These are phyloP conservation scores for Mobula birostris DNA, from an alignment of 2,113 vertebrate species.

Conservation along the genomic window DNA sequence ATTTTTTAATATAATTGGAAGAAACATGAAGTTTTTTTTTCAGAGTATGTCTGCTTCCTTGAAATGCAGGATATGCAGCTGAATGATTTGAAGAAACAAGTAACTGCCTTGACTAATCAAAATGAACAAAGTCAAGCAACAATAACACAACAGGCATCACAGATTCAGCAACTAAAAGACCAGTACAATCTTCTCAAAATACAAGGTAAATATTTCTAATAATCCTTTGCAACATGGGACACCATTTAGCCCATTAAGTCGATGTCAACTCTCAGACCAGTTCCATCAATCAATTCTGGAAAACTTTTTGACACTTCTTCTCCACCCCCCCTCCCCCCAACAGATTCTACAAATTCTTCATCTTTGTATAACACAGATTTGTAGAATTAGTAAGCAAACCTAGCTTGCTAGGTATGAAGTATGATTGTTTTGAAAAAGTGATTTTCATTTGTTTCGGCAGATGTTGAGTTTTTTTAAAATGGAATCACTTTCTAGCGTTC, in stretches of 20 bases:
- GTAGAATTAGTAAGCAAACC: not conserved
- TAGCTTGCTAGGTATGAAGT: not conserved
- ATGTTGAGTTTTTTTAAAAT: not conserved
- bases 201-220: conserved; percentile 62
- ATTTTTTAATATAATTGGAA: too few relatives aligned
- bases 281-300: not conserved
- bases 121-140: conserved; percentile 77
- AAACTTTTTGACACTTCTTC: too few relatives aligned
- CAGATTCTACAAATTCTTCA: not conserved
- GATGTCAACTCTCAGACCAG: too few relatives aligned
- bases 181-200: conserved; percentile 95
- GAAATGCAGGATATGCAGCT: conserved; percentile 76
- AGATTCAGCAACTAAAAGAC: conserved; percentile 96
- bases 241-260: too few relatives aligned
- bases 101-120: conserved; percentile 65
- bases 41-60: not conserved
- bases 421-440: not conserved
- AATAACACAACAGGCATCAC: conserved; percentile 75
- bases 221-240: not conserved
- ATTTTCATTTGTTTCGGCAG: not conserved
- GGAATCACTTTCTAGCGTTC: not conserved
- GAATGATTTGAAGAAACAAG: conserved; percentile 79
- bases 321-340: not conserved
- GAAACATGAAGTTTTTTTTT: not conserved
- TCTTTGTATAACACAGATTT: not conserved